Evolutionary conservation across 2,888 invertebrate genomes (phyloP).

Genomic region (Tetragnatha montana): DNA sequence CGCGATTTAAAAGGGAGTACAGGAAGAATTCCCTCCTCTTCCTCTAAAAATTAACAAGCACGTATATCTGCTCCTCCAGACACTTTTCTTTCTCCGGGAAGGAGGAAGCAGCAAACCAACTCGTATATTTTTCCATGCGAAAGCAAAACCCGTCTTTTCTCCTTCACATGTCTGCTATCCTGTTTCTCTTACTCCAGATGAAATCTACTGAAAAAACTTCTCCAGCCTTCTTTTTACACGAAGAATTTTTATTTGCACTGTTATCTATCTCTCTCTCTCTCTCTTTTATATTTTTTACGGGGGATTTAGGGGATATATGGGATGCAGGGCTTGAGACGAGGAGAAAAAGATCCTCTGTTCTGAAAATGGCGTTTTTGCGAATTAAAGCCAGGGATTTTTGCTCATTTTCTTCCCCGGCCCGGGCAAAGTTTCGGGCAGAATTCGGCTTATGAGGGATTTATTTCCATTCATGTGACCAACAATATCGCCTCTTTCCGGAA

Average conservation of each 20-base stretch:
- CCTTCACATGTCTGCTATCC: no score
- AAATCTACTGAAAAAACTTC: conserved; percentile 1
- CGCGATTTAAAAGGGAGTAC: not conserved
- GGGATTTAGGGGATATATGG: conserved; percentile 50
- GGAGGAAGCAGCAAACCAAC: not conserved
- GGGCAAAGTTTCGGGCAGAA: conserved; percentile 27
- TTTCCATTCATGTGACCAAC: conserved; percentile 52
- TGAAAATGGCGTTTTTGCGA: conserved; percentile 48
- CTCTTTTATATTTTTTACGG: conserved; percentile 35
- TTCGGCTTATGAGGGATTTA: conserved; percentile 60
- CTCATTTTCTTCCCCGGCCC: conserved; percentile 55
- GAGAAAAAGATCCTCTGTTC: conserved; percentile 26
- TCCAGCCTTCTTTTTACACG: conserved; percentile 4
- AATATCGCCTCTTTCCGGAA: conserved; percentile 31
- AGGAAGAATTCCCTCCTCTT: no score
- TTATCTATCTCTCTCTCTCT: conserved; percentile 21
- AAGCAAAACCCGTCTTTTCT: not conserved
- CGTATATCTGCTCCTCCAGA: not conserved
- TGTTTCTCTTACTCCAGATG: not conserved
- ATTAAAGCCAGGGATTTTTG: conserved; percentile 59
- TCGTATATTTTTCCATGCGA: not conserved
- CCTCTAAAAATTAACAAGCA: conserved; percentile 7
- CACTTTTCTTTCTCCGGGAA: not conserved
- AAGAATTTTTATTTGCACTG: conserved; percentile 35
- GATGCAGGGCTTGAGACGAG: not conserved